These are phyloP conservation scores for Columba livia DNA, from an alignment of 2,113 vertebrate genomes.

Conservation along the genomic window DNA sequence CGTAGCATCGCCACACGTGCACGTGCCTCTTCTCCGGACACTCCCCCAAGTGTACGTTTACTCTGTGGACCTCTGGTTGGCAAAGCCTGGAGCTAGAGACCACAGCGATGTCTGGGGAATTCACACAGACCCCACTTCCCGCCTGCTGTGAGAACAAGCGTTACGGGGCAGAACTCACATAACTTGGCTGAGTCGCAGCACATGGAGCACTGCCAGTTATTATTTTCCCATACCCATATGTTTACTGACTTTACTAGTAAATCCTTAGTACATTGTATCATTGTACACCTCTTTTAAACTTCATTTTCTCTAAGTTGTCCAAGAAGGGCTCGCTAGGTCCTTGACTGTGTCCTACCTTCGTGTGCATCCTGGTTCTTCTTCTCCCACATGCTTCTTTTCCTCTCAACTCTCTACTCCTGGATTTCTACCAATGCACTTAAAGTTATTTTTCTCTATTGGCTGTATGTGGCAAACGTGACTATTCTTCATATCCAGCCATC, in stretches of 20 bases:
- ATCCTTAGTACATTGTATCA: neutral
- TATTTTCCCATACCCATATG: neutral
- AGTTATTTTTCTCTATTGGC: neutral
- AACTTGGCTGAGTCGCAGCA: neutral
- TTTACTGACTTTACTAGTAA: neutral
- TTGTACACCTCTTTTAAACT: neutral
- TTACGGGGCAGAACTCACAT: rapidly evolving
- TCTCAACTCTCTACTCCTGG: neutral
- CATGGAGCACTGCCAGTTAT: neutral
- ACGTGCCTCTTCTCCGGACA: rapidly evolving
- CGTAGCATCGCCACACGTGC: rapidly evolving
- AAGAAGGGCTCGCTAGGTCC: neutral
- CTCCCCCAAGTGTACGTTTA: neutral
- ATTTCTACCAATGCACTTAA: neutral
- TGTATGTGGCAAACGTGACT: neutral
- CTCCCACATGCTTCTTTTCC: neutral
- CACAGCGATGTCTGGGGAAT: rapidly evolving
- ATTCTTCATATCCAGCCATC: neutral
- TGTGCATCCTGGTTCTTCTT: neutral
- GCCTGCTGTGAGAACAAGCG: neutral
- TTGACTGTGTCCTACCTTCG: neutral
- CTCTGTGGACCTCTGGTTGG: neutral
- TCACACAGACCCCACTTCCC: neutral
- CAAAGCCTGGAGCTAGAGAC: neutral
- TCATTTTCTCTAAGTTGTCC: neutral